These are phyloP conservation scores for Acanthaster planci DNA, from an alignment of 35 echinoderm and acorn worm genomes.

Conservation along the genomic window DNA sequence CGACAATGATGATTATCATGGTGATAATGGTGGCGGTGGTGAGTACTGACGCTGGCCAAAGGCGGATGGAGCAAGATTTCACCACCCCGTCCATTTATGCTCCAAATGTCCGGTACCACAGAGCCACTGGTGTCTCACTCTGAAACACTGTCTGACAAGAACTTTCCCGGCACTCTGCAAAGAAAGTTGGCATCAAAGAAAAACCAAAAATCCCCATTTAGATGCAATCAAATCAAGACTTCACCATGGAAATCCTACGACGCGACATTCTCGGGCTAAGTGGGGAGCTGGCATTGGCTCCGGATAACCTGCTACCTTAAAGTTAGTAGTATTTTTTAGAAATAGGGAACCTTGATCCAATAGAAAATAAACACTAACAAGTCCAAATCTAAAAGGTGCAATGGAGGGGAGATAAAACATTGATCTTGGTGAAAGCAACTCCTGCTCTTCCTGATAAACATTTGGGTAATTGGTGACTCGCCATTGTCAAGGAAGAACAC, in stretches of 20 bases:
- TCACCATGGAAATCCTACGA: not conserved
- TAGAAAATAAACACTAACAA: no score
- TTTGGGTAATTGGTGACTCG: not conserved
- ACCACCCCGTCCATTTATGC: not conserved
- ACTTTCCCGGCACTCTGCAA: not conserved
- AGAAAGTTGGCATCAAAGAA: not conserved
- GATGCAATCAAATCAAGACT: not conserved
- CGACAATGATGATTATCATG: not conserved
- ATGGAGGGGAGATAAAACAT: not conserved
- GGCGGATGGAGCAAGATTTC: not conserved
- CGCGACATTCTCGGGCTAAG: not conserved
- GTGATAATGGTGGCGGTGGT: not conserved
- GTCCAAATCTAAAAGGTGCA: not conserved
- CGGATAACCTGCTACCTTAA: no score
- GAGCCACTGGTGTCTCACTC: not conserved
- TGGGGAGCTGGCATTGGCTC: no score
- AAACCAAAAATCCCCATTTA: constrained; percentile 10
- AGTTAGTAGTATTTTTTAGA: no score
- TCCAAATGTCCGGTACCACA: not conserved
- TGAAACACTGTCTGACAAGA: not conserved
- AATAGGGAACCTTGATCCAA: no score
- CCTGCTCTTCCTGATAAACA: not conserved
- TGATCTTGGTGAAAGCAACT: not conserved
- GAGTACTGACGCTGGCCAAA: not conserved
- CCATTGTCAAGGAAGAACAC: not conserved